Evolutionary conservation across 2,888 invertebrate genomes (phyloP).

Genomic region (Sipunculus nudus): DNA sequence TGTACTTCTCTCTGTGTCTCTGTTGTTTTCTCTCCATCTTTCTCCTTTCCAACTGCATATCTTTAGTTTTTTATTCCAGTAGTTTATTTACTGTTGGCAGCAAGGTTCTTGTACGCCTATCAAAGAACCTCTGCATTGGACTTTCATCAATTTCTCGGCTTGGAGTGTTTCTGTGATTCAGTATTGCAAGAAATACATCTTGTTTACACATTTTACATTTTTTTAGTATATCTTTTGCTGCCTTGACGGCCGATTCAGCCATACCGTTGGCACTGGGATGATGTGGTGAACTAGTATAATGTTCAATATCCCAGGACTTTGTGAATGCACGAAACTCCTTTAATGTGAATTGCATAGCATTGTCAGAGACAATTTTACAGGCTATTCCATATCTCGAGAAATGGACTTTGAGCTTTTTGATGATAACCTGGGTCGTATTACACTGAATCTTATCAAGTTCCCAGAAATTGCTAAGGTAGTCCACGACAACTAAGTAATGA

Average conservation of each 20-base stretch:
- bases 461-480: slow-evolving; percentile 34
- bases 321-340: slow-evolving; percentile 26
- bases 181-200: slow-evolving; percentile 2
- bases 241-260: slow-evolving; percentile 38
- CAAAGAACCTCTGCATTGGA: not conserved
- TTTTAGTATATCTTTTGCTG: slow-evolving; percentile 28
- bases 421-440: slow-evolving; percentile 22
- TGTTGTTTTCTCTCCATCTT: not conserved
- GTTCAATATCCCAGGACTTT: slow-evolving; percentile 32
- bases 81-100: not conserved
- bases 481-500: slow-evolving; percentile 36
- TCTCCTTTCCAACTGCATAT: not conserved
- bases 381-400: slow-evolving; percentile 28
- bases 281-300: slow-evolving; percentile 30
- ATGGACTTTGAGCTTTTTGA: slow-evolving; percentile 14
- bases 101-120: not conserved
- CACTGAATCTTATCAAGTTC: slow-evolving; percentile 27
- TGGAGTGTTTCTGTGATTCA: slow-evolving; percentile 10
- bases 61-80: not conserved
- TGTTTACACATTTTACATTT: slow-evolving; percentile 4
- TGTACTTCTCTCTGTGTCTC: not conserved
- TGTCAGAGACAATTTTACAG: slow-evolving; percentile 27
- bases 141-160: not conserved
- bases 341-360: slow-evolving; percentile 26
- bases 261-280: slow-evolving; percentile 37